Evolutionary conservation across 1,140 invertebrate species (phyloP).

Genomic region (Vollenhovia emeryi): DNA sequence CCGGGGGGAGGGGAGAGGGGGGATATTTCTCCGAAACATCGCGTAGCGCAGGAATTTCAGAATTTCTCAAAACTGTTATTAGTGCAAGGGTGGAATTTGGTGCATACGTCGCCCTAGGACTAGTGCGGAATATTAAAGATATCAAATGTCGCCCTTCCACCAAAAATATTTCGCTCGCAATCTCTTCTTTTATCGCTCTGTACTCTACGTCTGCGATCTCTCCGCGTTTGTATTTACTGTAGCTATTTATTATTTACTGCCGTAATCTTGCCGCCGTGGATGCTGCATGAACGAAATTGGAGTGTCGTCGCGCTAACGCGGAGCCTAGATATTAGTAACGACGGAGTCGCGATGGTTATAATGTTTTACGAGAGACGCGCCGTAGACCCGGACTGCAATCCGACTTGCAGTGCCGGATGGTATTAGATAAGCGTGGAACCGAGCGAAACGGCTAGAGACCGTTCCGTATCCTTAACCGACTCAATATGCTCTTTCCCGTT

Average conservation of each 20-base stretch:
- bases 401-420: conserved; percentile 26
- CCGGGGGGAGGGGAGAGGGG: too few relatives aligned
- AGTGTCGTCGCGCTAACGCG: conserved; percentile 15
- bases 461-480: conserved; percentile 15
- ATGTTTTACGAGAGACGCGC: conserved; percentile 58
- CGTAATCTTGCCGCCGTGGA: not conserved
- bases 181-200: not conserved
- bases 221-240: not conserved
- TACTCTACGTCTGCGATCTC: not conserved
- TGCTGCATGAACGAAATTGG: conserved; percentile 9
- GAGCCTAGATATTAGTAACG: conserved; percentile 59
- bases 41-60: not conserved
- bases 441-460: conserved; percentile 15
- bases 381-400: not conserved
- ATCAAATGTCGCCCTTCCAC: not conserved
- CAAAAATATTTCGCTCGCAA: not conserved
- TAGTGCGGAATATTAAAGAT: not conserved
- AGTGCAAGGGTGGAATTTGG: not conserved
- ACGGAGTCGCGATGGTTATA: conserved; percentile 36
- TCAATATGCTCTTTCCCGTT: conserved; percentile 2
- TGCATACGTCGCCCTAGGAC: not conserved
- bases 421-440: conserved; percentile 50
- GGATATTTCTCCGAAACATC: not conserved
- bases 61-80: conserved; percentile 8
- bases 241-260: conserved; percentile 35